phyloP scores from a whole-genome alignment of 1,140 invertebrate genomes.

The Solenopsis fugax region DNA sequence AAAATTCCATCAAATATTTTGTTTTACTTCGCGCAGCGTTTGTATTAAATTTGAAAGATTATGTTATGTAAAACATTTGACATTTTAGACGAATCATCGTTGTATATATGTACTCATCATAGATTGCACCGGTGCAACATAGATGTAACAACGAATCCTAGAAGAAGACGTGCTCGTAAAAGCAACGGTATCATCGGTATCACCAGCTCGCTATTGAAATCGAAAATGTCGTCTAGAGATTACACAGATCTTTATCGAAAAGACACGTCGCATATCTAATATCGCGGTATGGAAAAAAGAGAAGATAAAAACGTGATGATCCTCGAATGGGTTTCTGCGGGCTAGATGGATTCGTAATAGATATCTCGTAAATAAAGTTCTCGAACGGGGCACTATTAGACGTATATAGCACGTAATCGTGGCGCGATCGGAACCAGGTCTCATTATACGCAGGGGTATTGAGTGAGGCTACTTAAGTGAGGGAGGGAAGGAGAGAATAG shows the following conservation, averaged over 20 bases:
- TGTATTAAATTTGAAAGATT: not conserved
- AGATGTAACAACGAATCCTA: not conserved
- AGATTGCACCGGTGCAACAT: not conserved
- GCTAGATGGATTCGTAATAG: constrained; percentile 53
- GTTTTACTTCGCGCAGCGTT: not conserved
- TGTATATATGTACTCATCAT: not conserved
- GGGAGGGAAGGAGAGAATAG: constrained; percentile 5
- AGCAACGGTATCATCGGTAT: not conserved
- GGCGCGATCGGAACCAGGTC: constrained; percentile 61
- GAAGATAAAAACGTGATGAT: constrained; percentile 20
- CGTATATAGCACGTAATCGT: constrained; percentile 63
- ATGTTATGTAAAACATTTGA: not conserved
- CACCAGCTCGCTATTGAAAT: not conserved
- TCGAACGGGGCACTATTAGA: constrained; percentile 63
- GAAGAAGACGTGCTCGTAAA: not conserved
- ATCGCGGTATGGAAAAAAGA: not conserved
- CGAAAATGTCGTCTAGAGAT: constrained; percentile 15
- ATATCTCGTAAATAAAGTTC: constrained; percentile 66
- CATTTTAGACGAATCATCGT: not conserved
- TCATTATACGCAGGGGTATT: constrained; percentile 61
- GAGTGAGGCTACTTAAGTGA: constrained; percentile 65
- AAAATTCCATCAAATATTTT: not conserved
- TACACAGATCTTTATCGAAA: constrained; percentile 22
- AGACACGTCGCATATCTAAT: constrained; percentile 16
- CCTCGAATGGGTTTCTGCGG: constrained; percentile 29